Percentiles rank a stretch among this genome's conserved stretches.
phyloP scores from a whole-genome alignment of 1,140 invertebrate species.

The Apis laboriosa region DNA sequence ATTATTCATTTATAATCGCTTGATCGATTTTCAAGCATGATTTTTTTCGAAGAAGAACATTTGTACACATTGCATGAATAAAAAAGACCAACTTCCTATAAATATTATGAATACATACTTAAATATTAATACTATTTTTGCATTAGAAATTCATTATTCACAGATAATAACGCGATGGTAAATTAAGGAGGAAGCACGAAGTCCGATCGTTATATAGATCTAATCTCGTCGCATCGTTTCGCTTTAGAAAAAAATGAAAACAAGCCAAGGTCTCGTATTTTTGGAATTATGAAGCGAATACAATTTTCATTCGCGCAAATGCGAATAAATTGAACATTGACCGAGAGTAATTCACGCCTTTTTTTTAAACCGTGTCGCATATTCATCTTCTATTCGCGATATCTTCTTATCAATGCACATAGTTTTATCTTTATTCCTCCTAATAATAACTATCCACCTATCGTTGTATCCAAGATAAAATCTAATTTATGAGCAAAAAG shows the following conservation, averaged over 20 bases:
- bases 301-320: not conserved
- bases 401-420: not conserved
- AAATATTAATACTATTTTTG: too few species aligned
- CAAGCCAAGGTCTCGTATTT: slow-evolving; percentile 15
- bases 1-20: too few species aligned
- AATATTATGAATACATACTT: too few species aligned
- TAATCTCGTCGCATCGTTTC: not conserved
- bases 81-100: too few species aligned
- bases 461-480: not conserved
- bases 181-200: not conserved
- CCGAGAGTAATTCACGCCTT: not conserved
- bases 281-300: not conserved
- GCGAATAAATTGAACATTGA: not conserved
- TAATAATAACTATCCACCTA: not conserved
- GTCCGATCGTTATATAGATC: not conserved
- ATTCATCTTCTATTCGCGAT: too few species aligned
- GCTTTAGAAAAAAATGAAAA: not conserved
- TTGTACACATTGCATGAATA: too few species aligned
- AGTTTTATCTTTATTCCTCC: not conserved
- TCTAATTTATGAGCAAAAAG: not conserved
- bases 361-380: too few species aligned
- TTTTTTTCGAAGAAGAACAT: too few species aligned
- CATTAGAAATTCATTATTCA: not conserved
- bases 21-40: too few species aligned
- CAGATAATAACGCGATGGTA: too few species aligned